Evolutionary conservation across 2,888 invertebrate species (phyloP).

Genomic region (Scaptomyza flava): DNA sequence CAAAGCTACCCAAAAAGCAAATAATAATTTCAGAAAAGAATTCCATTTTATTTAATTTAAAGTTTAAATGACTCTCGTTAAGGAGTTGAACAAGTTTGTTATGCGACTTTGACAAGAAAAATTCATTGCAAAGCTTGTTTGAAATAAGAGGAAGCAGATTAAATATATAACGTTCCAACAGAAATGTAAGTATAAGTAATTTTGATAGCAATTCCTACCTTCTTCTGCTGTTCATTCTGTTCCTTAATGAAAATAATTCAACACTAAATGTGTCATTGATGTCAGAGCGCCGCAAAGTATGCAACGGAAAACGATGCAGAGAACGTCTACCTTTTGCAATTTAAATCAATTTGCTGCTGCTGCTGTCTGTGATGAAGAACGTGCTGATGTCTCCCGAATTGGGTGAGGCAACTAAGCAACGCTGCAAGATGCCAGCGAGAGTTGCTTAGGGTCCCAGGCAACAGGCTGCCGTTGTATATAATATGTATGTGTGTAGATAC

Average conservation of each 20-base stretch:
- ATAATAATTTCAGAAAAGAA: background rate
- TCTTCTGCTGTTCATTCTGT: background rate
- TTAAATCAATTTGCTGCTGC: constrained; percentile 47
- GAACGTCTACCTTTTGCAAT: constrained; percentile 25
- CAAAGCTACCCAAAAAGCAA: background rate
- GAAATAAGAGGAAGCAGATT: constrained; percentile 10
- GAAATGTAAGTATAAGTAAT: constrained; percentile 3
- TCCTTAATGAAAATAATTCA: constrained; percentile 2
- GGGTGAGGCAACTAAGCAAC: constrained; percentile 23
- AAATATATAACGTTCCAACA: constrained; percentile 4
- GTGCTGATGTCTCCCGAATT: constrained; percentile 25
- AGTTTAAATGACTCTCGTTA: background rate
- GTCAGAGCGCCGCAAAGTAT: constrained; percentile 30
- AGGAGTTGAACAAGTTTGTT: constrained; percentile 6
- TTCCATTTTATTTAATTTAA: background rate
- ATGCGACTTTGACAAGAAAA: constrained; percentile 5
- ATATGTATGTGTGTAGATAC: constrained; percentile 8
- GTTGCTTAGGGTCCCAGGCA: constrained; percentile 34
- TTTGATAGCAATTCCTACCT: background rate
- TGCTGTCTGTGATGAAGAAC: constrained; percentile 36
- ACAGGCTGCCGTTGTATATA: constrained; percentile 39
- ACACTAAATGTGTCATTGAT: constrained; percentile 34
- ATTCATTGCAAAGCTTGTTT: background rate
- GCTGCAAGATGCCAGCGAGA: constrained; percentile 10
- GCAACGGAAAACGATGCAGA: constrained; percentile 35